phyloP scores from a whole-genome alignment of 2,797 vertebrate genomes.

The Chaunax sp. region DNA sequence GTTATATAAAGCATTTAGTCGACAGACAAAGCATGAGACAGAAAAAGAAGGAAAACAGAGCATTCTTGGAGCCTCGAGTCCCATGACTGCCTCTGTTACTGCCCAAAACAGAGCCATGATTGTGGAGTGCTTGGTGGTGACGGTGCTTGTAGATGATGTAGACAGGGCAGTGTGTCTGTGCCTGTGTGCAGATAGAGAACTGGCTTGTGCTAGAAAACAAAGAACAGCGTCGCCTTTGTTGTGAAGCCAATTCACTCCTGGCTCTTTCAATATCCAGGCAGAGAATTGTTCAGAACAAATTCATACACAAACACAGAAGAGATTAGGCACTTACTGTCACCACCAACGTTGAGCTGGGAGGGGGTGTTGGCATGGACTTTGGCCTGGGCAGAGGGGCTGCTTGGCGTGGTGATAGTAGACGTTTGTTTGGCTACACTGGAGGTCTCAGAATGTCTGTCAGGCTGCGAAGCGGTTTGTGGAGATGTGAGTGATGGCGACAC shows the following conservation, averaged over 20 bases:
- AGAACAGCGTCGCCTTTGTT: conserved; percentile 71
- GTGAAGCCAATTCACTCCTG: conserved; percentile 57
- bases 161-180: conserved; percentile 23
- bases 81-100: conserved; percentile 65
- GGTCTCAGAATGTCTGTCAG: neutral
- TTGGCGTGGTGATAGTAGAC: neutral
- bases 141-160: conserved; percentile 61
- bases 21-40: conserved; percentile 16
- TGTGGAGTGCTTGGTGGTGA: conserved; percentile 75
- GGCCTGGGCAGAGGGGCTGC: conserved; percentile 44
- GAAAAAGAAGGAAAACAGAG: conserved; percentile 43
- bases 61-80: conserved; percentile 52
- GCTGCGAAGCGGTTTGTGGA: neutral
- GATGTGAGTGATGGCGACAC: conserved; percentile 1
- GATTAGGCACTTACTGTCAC: conserved; percentile 65
- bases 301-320: conserved; percentile 31
- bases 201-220: conserved; percentile 70
- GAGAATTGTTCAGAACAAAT: conserved; percentile 33
- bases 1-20: conserved; percentile 33
- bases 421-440: neutral
- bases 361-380: conserved; percentile 35
- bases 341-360: conserved; percentile 74
- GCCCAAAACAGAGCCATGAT: conserved; percentile 70
- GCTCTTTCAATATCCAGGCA: conserved; percentile 49
- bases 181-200: conserved; percentile 44